Conservation (phyloP, 2,797 vertebrate species). For the Vireo griseus region DNA sequence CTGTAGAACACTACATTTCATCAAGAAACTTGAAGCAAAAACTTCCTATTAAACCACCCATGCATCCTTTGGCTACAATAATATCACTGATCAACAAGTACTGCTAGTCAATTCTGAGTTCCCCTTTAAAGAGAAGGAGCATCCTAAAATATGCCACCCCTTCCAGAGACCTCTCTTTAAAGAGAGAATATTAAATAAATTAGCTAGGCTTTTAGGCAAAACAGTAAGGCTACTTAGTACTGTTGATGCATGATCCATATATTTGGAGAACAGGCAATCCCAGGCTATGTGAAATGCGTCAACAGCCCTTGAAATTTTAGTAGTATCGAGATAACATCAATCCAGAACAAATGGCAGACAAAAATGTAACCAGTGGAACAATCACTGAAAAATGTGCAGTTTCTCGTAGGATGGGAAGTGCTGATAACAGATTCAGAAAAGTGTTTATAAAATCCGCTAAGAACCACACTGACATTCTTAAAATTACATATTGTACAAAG, state of each 20-base stretch:
- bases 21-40: constrained; percentile 59
- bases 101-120: constrained; percentile 34
- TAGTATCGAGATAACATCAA: constrained; percentile 50
- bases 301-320: constrained; percentile 55
- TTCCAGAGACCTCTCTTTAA: constrained; percentile 55
- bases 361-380: constrained; percentile 44
- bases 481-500: constrained; percentile 58
- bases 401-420: constrained; percentile 44
- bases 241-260: constrained; percentile 52
- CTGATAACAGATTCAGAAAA: constrained; percentile 42
- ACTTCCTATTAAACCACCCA: constrained; percentile 53
- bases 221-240: constrained; percentile 62
- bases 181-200: constrained; percentile 56
- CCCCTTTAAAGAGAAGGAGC: constrained; percentile 55
- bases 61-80: constrained; percentile 63
- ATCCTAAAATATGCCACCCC: background rate
- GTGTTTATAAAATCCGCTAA: constrained; percentile 46
- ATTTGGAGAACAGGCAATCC: constrained; percentile 60
- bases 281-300: constrained; percentile 46
- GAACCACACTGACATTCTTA: constrained; percentile 40
- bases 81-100: constrained; percentile 54
- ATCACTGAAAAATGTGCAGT: constrained; percentile 53
- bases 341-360: constrained; percentile 43
- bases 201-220: constrained; percentile 62
- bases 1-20: constrained; percentile 63